Conservation (phyloP, 2,113 vertebrate genomes). For the Centropristis striata region DNA sequence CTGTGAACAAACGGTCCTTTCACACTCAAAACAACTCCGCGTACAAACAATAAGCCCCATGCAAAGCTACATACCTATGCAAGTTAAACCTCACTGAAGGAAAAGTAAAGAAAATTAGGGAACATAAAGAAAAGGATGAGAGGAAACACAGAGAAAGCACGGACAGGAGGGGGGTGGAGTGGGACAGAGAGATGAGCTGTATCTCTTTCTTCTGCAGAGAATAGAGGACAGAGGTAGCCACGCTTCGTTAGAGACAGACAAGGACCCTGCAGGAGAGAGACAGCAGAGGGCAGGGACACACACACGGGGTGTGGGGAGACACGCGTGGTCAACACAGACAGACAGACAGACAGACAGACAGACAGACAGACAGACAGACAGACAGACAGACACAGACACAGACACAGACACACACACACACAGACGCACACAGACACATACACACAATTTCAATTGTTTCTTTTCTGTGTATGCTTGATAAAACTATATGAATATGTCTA, state of each 20-base stretch:
- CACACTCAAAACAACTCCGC: constrained; percentile 18
- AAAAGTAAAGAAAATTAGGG: neutral
- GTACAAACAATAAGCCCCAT: neutral
- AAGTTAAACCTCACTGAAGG: neutral
- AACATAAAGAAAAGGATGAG: neutral
- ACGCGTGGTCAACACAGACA: constrained; percentile 36
- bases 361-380: neutral
- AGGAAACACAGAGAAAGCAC: neutral
- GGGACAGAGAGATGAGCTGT: constrained; percentile 35
- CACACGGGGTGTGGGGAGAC: constrained; percentile 8
- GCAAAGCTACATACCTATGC: neutral
- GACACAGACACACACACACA: constrained; percentile 8
- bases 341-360: neutral
- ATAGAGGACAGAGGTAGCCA: constrained; percentile 51
- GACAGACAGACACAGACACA: constrained; percentile 12
- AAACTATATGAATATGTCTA: neutral
- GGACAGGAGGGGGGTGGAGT: neutral
- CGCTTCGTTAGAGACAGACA: constrained; percentile 73
- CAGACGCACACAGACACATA: constrained; percentile 12
- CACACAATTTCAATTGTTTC: no score
- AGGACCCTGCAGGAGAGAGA: constrained; percentile 53
- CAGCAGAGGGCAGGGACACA: constrained; percentile 56
- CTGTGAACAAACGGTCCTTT: constrained; percentile 20
- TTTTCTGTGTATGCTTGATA: neutral
- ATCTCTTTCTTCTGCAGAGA: constrained; percentile 61